phyloP scores from a whole-genome alignment of 2,888 invertebrate genomes.

The Teinopalpus imperialis region DNA sequence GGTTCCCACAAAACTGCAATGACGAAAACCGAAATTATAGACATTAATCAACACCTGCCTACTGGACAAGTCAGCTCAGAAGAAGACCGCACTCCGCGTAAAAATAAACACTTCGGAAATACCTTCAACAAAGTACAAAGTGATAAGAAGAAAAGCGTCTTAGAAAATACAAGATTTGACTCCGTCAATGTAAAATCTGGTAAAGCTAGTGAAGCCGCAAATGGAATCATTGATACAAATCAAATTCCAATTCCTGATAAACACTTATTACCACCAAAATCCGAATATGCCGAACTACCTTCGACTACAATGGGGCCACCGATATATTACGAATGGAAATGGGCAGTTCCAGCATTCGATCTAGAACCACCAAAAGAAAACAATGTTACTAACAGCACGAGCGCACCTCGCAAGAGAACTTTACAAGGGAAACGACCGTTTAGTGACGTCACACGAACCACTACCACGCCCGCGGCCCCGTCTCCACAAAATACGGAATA shows the following conservation, averaged over 20 bases:
- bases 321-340: constrained; percentile 85
- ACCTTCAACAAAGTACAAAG: constrained; percentile 50
- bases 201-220: constrained; percentile 31
- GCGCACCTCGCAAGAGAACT: constrained; percentile 41
- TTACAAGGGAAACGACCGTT: constrained; percentile 56
- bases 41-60: constrained; percentile 63
- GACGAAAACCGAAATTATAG: constrained; percentile 63
- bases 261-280: constrained; percentile 80
- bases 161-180: constrained; percentile 49
- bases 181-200: constrained; percentile 54
- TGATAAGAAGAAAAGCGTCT: constrained; percentile 49
- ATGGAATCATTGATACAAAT: constrained; percentile 22
- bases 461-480: constrained; percentile 47
- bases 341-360: constrained; percentile 83
- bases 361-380: constrained; percentile 77
- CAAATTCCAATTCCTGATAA: constrained; percentile 46
- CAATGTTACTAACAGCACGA: constrained; percentile 54
- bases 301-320: constrained; percentile 83
- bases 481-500: constrained; percentile 70
- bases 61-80: constrained; percentile 63
- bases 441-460: constrained; percentile 54
- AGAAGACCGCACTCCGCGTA: constrained; percentile 60
- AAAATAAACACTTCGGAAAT: constrained; percentile 52
- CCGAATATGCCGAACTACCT: constrained; percentile 55
- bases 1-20: constrained; percentile 62